Base-by-base conservation (phyloP, 2,797 vertebrate species). In the Streptopelia turtur region DNA sequence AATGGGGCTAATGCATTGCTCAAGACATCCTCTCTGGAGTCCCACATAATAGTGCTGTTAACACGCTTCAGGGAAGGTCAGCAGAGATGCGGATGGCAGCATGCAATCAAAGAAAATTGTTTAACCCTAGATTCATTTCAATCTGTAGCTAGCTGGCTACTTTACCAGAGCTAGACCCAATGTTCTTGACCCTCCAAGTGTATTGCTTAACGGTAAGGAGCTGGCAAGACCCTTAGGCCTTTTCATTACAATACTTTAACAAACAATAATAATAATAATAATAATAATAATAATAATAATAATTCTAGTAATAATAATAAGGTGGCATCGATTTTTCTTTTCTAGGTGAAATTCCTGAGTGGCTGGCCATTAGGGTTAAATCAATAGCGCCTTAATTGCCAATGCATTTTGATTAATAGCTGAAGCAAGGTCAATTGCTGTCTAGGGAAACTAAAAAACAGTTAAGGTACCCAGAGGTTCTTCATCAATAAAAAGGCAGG, bases 341-440 rank as follows among this genome's bases (percentile, higher is more conserved):
- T 86, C 59, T 16, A 18, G 57, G 49, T 66, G 37, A 77, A 94
- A 78, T 87, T 49, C 43, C 65, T 27, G 45, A 43, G 45, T 30
- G 70, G 65, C 61, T 50, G 52, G 15, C 66, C 71, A 85, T 53
- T 81, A 60, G 31, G 66, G 64, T 95, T 78, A 87, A 77, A 94
- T 84, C 89, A 85, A 80, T 88, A 70, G 79, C 75, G 78, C 71
- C 93, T 92, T 87, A 89, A 91, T 87, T 87, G 70, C 56, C 65
- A 87, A 57, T 17, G 60, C 21, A 76, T 81, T 89, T 69, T 94
- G 93, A 89, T 91, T 70, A 66, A 53, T 63, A 60, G 37, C 60
- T 81, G 69, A 92, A 80, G 72, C 41, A 55, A 87, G 85, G 74
- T 94, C 66, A 56, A 69, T 74, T 75, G 66, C 60, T 84, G 75